These are phyloP conservation scores for Aleiodes sp. DNA, from an alignment of 1,140 invertebrate genomes.

Conservation along the genomic window DNA sequence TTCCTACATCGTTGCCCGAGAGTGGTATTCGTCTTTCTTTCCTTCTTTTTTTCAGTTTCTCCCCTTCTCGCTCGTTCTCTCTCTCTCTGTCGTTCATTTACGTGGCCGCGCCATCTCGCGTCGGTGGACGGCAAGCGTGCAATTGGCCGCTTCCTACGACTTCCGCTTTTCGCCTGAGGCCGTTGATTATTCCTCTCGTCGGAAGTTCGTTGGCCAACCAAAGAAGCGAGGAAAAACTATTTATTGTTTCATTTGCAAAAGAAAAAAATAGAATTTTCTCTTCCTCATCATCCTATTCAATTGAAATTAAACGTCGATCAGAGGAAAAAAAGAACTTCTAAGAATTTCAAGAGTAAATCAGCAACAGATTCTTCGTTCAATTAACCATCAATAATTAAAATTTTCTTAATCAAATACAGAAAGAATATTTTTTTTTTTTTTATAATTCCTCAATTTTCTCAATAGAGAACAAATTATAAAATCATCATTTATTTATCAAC, in stretches of 20 bases:
- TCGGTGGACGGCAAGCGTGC: constrained; percentile 45
- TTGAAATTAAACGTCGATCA: not conserved
- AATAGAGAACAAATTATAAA: not conserved
- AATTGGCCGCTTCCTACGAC: constrained; percentile 62
- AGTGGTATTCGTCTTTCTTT: not conserved
- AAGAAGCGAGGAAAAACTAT: constrained; percentile 1
- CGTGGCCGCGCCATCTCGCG: constrained; percentile 31
- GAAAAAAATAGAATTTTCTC: not conserved
- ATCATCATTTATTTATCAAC: not conserved
- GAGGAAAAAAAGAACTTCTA: not conserved
- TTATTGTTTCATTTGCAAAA: constrained; percentile 6
- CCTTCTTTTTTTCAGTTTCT: not conserved
- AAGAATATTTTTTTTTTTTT: not conserved
- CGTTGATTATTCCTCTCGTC: constrained; percentile 55
- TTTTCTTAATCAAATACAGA: too few relatives aligned
- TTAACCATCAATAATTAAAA: too few relatives aligned
- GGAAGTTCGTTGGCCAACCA: constrained; percentile 52
- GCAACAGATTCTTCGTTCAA: not conserved
- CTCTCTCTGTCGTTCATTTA: too few relatives aligned
- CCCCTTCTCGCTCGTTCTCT: constrained; percentile 34
- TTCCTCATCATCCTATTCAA: too few relatives aligned
- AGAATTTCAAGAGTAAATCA: not conserved
- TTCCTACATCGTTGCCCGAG: not conserved
- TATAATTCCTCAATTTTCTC: not conserved
- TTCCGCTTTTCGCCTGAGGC: constrained; percentile 55